A percentile compares a stretch with the other conserved stretches of the same genome.
These are phyloP conservation scores for Silurus lanzhouensis DNA, from an alignment of 2,797 vertebrate species.

Conservation along the genomic window DNA sequence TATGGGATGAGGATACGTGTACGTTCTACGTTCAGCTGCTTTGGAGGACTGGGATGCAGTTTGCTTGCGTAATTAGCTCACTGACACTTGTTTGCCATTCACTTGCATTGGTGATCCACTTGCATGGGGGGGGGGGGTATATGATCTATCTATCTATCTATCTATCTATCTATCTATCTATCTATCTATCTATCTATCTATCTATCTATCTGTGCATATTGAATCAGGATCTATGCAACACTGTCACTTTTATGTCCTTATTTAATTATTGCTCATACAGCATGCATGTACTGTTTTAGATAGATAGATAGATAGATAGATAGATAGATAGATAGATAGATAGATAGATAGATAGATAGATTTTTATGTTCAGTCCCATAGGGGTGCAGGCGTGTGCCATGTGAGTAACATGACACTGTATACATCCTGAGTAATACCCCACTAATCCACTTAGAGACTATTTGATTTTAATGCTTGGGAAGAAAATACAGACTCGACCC, in stretches of 20 bases:
- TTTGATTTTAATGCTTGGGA: not conserved
- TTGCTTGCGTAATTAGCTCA: conserved; percentile 25
- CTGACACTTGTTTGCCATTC: conserved; percentile 34
- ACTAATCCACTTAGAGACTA: conserved; percentile 20
- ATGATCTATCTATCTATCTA: no score
- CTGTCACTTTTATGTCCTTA: not conserved
- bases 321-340: no score
- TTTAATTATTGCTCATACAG: not conserved
- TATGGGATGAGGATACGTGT: not conserved
- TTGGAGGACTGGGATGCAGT: not conserved
- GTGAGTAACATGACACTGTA: conserved; percentile 21
- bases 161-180: no score
- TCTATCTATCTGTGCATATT: no score
- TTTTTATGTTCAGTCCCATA: conserved; percentile 6
- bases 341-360: no score
- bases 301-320: no score
- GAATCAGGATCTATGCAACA: not conserved
- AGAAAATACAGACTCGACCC: not conserved
- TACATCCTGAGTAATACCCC: conserved; percentile 21
- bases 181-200: no score
- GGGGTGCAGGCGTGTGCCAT: conserved; percentile 17
- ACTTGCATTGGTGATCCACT: not conserved
- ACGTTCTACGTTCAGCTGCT: not conserved
- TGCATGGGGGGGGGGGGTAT: not conserved
- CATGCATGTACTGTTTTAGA: no score